These are phyloP conservation scores for Salmo trutta DNA, from an alignment of 2,797 vertebrate species.

Conservation along the genomic window DNA sequence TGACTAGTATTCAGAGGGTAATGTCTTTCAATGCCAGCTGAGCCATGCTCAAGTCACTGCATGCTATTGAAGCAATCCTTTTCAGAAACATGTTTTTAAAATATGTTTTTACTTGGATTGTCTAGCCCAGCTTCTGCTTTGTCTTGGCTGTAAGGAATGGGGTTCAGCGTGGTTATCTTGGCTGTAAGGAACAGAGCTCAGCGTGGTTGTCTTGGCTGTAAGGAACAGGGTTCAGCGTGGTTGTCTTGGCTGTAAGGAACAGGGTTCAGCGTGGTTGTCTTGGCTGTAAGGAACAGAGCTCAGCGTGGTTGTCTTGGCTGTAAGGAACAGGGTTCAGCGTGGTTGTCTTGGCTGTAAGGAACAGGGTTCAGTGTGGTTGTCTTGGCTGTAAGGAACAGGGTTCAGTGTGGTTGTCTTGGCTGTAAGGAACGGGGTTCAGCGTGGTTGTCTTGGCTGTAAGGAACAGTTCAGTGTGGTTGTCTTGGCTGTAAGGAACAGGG, in stretches of 20 bases:
- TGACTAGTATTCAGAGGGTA: neutral
- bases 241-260: no score
- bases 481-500: neutral
- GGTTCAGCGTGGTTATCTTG: neutral
- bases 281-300: neutral
- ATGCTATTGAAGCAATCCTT: no score
- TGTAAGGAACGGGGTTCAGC: no score
- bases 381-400: neutral
- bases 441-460: slow-evolving; percentile 10
- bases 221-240: neutral
- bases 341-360: no score
- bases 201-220: slow-evolving; percentile 10
- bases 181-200: no score
- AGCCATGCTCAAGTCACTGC: no score
- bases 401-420: slow-evolving; percentile 9
- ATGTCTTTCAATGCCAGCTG: neutral
- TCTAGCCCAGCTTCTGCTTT: neutral
- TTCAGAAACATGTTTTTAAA: neutral
- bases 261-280: neutral
- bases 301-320: slow-evolving; percentile 9
- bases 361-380: neutral
- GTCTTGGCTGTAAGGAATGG: neutral
- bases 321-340: neutral
- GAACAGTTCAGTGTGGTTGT: neutral
- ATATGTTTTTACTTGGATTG: neutral